phyloP scores from a whole-genome alignment of 2,113 vertebrate species.

The Trematomus loennbergii region DNA sequence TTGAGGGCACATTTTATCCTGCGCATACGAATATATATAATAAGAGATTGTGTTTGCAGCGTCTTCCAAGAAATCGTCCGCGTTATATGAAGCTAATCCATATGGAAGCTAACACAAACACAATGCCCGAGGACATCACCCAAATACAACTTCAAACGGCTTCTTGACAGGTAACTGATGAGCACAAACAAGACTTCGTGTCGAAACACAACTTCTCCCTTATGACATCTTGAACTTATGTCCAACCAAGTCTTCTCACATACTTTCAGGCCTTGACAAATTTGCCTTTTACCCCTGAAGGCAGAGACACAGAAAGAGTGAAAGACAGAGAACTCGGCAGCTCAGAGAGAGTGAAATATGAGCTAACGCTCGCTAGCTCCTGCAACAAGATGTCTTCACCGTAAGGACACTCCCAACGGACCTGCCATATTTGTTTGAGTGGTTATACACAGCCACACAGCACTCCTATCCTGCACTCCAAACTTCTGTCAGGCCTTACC shows the following conservation, averaged over 20 bases:
- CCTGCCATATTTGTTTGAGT: constrained; percentile 56
- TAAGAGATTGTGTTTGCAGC: constrained; percentile 17
- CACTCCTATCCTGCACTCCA: constrained; percentile 49
- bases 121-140: constrained; percentile 74
- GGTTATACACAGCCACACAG: constrained; percentile 29
- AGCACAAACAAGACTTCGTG: constrained; percentile 84
- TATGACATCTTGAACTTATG: constrained; percentile 84
- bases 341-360: constrained; percentile 81
- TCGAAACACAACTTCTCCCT: constrained; percentile 82
- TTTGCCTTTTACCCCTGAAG: constrained; percentile 76
- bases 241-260: constrained; percentile 81
- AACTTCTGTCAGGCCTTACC: constrained; percentile 71
- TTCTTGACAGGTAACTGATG: constrained; percentile 85
- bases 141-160: constrained; percentile 82
- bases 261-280: constrained; percentile 81
- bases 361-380: constrained; percentile 50
- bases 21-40: not conserved
- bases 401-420: constrained; percentile 52
- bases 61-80: constrained; percentile 54
- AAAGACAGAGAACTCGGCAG: constrained; percentile 75
- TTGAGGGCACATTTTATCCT: constrained; percentile 23
- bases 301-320: constrained; percentile 75
- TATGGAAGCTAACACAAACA: constrained; percentile 82
- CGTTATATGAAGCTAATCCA: constrained; percentile 81
- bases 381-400: constrained; percentile 56